A percentile compares a stretch with the other conserved stretches of the same genome.
phyloP scores from a whole-genome alignment of 2,888 invertebrate genomes.

The Hydroisotoma schaefferi region DNA sequence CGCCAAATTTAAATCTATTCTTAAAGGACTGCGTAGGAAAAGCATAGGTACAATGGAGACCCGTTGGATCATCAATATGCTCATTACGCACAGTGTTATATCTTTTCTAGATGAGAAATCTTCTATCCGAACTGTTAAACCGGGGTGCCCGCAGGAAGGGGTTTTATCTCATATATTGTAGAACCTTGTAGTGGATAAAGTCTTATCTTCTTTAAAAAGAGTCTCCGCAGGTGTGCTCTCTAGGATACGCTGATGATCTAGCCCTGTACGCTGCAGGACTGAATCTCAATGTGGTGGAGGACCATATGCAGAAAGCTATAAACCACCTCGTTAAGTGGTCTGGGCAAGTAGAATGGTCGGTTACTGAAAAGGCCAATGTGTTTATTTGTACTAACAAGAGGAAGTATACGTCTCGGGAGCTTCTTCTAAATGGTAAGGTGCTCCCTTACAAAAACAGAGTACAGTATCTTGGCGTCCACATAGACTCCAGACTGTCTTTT shows the following conservation, averaged over 20 bases:
- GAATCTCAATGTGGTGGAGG: background rate
- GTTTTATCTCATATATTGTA: slow-evolving; percentile 50
- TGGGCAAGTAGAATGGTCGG: background rate
- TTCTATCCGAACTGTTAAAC: slow-evolving; percentile 4
- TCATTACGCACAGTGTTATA: slow-evolving; percentile 3
- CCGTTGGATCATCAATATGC: slow-evolving; percentile 26
- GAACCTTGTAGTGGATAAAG: slow-evolving; percentile 48
- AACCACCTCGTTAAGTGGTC: slow-evolving; percentile 7
- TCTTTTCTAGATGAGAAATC: background rate
- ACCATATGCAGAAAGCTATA: background rate
- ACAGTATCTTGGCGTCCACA: slow-evolving; percentile 26
- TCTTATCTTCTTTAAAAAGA: slow-evolving; percentile 30
- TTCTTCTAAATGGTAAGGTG: background rate
- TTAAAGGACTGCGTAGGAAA: slow-evolving; percentile 8
- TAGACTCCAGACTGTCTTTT: slow-evolving; percentile 30
- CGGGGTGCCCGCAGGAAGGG: slow-evolving; percentile 50
- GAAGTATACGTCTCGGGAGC: background rate
- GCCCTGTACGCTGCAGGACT: slow-evolving; percentile 7
- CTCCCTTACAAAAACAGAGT: slow-evolving; percentile 6
- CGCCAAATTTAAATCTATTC: slow-evolving; percentile 27
- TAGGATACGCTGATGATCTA: slow-evolving; percentile 35
- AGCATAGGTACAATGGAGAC: background rate
- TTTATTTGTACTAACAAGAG: slow-evolving; percentile 3
- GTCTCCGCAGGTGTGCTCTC: slow-evolving; percentile 10
- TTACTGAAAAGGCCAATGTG: slow-evolving; percentile 10